Conservation (phyloP, 2,888 invertebrate species). For the Cryptocheilus praepositus region DNA sequence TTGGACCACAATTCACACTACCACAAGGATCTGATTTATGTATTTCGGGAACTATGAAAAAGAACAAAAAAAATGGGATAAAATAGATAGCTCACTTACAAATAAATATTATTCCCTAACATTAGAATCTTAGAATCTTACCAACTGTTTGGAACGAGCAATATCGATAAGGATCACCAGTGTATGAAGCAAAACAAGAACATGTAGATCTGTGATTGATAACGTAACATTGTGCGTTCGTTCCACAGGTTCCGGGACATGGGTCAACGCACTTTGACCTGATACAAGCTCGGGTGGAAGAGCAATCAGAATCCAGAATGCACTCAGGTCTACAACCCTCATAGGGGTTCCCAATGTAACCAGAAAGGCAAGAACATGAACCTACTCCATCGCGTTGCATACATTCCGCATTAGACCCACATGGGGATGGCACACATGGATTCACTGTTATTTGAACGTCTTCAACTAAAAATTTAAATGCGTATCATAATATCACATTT, state of each 20-base stretch:
- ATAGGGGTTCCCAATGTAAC: constrained; percentile 78
- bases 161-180: constrained; percentile 88
- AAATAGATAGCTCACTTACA: not conserved
- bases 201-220: constrained; percentile 86
- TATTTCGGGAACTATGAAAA: constrained; percentile 23
- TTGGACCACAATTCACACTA: constrained; percentile 79
- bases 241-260: constrained; percentile 78
- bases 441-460: constrained; percentile 9
- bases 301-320: constrained; percentile 77
- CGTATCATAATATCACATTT: no score
- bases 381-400: constrained; percentile 76
- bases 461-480: constrained; percentile 18
- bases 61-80: no score
- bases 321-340: constrained; percentile 79
- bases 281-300: constrained; percentile 77
- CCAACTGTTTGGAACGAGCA: constrained; percentile 76
- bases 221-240: constrained; percentile 76
- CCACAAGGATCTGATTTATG: constrained; percentile 41
- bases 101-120: not conserved
- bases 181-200: constrained; percentile 82
- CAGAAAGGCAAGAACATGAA: constrained; percentile 76
- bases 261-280: constrained; percentile 78
- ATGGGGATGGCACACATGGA: constrained; percentile 71
- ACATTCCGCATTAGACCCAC: constrained; percentile 77
- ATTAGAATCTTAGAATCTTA: constrained; percentile 37